phyloP scores from a whole-genome alignment of 2,113 vertebrate species.

The Trematomus loennbergii region DNA sequence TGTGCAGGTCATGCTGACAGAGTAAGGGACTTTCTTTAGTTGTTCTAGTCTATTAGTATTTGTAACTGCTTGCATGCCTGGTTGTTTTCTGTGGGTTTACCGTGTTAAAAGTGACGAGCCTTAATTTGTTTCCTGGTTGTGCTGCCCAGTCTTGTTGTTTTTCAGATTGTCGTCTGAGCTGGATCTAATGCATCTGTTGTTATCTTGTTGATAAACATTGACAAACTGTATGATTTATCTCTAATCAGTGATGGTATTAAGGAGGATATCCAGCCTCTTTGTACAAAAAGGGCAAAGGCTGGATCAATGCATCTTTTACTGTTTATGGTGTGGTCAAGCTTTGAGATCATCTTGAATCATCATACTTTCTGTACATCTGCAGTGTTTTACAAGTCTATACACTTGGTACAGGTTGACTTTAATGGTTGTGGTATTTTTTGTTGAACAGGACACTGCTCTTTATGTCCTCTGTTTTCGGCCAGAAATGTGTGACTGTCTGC shows the following conservation, averaged over 20 bases:
- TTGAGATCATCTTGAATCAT: not conserved
- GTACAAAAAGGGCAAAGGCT: no score
- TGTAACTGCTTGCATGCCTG: not conserved
- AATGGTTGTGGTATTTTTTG: not conserved
- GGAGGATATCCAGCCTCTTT: no score
- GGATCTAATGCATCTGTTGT: not conserved
- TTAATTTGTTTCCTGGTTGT: not conserved
- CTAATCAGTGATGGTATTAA: not conserved
- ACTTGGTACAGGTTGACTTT: accelerated
- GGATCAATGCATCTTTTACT: no score
- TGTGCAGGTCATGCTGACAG: not conserved
- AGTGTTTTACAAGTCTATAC: not conserved
- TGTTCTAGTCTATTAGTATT: not conserved
- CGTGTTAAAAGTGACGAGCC: not conserved
- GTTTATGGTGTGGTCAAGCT: not conserved
- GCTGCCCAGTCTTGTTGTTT: not conserved
- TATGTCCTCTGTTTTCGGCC: no score
- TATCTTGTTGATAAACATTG: not conserved
- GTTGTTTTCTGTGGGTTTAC: not conserved
- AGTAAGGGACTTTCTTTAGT: not conserved
- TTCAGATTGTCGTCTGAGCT: not conserved
- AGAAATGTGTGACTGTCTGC: no score
- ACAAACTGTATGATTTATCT: not conserved
- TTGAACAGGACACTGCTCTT: no score
- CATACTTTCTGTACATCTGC: not conserved